Conservation (phyloP, 2,113 vertebrate species). For the Origma solitaria region DNA sequence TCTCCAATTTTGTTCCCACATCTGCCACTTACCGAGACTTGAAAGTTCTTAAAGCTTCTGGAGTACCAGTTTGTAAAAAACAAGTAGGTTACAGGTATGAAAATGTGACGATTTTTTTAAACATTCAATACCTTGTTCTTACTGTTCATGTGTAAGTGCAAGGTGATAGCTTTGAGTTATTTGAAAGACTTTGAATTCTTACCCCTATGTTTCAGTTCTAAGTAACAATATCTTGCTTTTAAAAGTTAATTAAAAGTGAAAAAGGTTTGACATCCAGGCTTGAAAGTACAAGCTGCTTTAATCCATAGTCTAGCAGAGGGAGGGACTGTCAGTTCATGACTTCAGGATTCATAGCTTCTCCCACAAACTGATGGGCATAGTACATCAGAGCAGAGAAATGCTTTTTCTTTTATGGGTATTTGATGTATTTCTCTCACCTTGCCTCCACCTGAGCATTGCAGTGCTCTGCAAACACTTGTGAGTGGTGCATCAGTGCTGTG, state of each 20-base stretch:
- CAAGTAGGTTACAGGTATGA: not conserved
- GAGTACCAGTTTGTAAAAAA: not conserved
- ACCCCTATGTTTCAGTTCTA: not conserved
- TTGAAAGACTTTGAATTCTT: not conserved
- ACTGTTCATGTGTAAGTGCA: not conserved
- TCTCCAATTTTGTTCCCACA: not conserved
- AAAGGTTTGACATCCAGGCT: not conserved
- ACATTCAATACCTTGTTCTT: not conserved
- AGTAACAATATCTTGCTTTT: not conserved
- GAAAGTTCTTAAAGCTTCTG: not conserved
- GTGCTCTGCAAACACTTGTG: not conserved
- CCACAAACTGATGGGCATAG: not conserved
- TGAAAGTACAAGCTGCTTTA: not conserved
- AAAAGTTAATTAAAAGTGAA: not conserved
- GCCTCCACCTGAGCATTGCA: not conserved
- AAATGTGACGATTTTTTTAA: not conserved
- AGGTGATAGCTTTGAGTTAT: not conserved
- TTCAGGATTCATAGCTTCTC: not conserved
- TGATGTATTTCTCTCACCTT: not conserved
- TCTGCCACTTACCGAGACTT: not conserved
- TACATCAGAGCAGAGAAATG: not conserved
- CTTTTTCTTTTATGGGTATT: not conserved
- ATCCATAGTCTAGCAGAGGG: not conserved
- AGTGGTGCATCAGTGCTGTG: not conserved
- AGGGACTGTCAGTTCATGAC: not conserved